A percentile compares a stretch with the other conserved stretches of the same genome.
Conservation (phyloP, 2,797 vertebrate species). For the Mareca strepera region DNA sequence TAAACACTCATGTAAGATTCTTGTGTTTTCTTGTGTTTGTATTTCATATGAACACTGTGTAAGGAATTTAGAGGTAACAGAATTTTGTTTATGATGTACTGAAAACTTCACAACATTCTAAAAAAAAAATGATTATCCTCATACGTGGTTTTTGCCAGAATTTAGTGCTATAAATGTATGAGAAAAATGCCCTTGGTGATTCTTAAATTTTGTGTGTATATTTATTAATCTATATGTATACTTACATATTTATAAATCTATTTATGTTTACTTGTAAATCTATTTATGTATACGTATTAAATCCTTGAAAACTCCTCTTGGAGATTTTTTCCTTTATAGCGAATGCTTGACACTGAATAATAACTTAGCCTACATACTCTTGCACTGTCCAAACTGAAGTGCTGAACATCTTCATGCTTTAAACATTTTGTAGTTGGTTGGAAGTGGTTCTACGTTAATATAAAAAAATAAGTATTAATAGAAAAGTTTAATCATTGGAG, state of each 20-base stretch:
- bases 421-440: background rate
- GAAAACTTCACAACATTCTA: background rate
- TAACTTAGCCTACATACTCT: background rate
- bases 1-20: background rate
- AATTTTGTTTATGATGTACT: background rate
- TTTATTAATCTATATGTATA: background rate
- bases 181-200: background rate
- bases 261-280: background rate
- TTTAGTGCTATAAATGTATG: background rate
- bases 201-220: background rate
- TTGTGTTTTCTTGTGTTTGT: background rate
- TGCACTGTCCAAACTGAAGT: background rate
- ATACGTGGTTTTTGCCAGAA: background rate
- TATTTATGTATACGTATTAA: background rate
- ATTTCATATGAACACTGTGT: background rate
- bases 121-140: background rate
- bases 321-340: background rate
- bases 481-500: rapidly evolving
- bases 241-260: background rate
- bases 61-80: background rate
- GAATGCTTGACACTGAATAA: background rate
- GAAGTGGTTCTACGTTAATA: background rate
- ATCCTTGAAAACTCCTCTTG: background rate
- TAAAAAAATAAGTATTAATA: background rate
- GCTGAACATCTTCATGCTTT: background rate